phyloP scores from a whole-genome alignment of 2,113 vertebrate species.

The Cyphomyrus discorhynchus region DNA sequence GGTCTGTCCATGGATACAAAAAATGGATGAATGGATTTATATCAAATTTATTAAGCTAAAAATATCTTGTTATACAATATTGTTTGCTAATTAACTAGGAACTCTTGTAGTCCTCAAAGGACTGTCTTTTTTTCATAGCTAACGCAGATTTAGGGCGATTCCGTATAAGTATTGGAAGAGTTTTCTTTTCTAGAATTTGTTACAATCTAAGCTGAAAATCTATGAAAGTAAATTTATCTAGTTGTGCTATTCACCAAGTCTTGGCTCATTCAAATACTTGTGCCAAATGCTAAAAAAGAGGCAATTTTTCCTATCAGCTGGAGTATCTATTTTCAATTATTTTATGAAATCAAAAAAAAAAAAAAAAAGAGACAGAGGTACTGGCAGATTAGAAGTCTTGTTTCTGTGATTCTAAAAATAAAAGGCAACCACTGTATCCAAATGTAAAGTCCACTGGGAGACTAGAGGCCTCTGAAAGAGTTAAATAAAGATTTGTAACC shows the following conservation, averaged over 20 bases:
- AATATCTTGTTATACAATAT: neutral
- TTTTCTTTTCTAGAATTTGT: neutral
- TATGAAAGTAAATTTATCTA: neutral
- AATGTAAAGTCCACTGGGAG: neutral
- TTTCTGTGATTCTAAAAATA: neutral
- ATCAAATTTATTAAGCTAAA: neutral
- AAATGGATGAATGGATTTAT: neutral
- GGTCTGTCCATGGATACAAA: neutral
- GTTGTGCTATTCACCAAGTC: neutral
- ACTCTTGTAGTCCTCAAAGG: neutral
- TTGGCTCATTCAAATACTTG: neutral
- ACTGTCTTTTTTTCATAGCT: neutral
- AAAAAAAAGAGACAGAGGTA: neutral
- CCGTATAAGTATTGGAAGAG: neutral
- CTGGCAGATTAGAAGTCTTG: neutral
- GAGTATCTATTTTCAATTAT: neutral
- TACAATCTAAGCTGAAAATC: neutral
- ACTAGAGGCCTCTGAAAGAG: neutral
- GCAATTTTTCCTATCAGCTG: slow-evolving; percentile 6
- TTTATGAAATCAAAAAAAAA: neutral
- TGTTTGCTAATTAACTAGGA: neutral
- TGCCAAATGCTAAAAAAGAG: slow-evolving; percentile 11
- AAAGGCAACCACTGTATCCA: neutral
- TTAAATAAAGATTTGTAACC: neutral
- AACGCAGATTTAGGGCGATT: neutral